Conservation (phyloP, 2,113 vertebrate species). For the Lanius collurio region DNA sequence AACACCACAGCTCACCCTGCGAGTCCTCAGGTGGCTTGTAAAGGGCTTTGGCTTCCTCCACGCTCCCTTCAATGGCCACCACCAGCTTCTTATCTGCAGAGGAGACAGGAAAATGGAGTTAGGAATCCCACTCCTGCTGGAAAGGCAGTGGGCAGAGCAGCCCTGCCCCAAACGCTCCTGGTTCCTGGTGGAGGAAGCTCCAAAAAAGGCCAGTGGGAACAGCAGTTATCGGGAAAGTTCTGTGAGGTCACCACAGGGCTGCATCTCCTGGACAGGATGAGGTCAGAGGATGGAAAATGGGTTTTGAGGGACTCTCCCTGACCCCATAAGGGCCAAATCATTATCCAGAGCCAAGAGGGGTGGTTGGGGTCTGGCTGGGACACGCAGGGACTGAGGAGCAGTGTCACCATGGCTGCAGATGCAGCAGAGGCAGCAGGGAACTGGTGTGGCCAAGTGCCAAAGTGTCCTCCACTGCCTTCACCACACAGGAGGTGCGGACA, state of each 20-base stretch:
- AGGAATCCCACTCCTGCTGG: not conserved
- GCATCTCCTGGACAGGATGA: not conserved
- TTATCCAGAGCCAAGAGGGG: not conserved
- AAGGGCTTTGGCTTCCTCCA: constrained; percentile 95
- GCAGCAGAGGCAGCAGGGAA: not conserved
- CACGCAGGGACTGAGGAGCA: rapidly evolving
- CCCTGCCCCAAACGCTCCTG: not conserved
- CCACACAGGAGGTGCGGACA: not conserved
- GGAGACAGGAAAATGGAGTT: not conserved
- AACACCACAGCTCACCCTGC: constrained; percentile 77
- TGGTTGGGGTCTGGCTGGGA: not conserved
- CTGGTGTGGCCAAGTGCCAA: not conserved
- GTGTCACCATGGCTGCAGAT: not conserved
- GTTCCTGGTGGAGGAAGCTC: not conserved
- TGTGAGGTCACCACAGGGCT: rapidly evolving
- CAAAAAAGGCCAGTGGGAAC: not conserved
- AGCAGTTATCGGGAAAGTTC: not conserved
- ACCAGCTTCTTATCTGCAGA: constrained; percentile 87
- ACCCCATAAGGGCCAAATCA: not conserved
- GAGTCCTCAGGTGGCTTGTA: constrained; percentile 96
- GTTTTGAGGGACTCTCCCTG: not conserved
- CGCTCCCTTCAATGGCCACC: constrained; percentile 90
- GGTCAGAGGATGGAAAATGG: not conserved
- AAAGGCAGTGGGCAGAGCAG: not conserved
- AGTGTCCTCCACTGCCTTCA: not conserved